Percentiles rank a stretch among this genome's conserved stretches.
Evolutionary conservation across 2,888 invertebrate species (phyloP).

Genomic region (Ochropleura plecta): DNA sequence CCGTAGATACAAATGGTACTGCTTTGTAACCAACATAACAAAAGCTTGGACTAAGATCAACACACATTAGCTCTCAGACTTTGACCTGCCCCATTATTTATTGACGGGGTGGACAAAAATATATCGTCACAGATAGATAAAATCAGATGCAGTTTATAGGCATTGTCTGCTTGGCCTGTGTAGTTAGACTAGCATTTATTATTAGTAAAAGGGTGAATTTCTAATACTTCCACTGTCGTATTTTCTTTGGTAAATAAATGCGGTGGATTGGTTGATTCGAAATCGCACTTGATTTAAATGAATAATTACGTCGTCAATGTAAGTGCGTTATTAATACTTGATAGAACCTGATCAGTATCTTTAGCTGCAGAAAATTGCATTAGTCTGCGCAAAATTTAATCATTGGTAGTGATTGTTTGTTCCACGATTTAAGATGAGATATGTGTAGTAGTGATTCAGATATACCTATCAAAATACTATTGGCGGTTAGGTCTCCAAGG

Average conservation of each 20-base stretch:
- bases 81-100: slow-evolving; percentile 84
- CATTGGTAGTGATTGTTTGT: neutral
- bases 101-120: slow-evolving; percentile 86
- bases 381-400: neutral
- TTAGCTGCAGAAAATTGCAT: neutral
- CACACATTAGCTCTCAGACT: slow-evolving; percentile 87
- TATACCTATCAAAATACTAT: slow-evolving; percentile 2
- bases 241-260: slow-evolving; percentile 36
- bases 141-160: slow-evolving; percentile 60
- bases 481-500: slow-evolving; percentile 24
- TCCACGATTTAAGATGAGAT: neutral
- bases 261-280: slow-evolving; percentile 3
- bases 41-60: slow-evolving; percentile 82
- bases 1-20: slow-evolving; percentile 65
- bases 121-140: slow-evolving; percentile 77
- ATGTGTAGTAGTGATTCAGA: neutral
- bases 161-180: slow-evolving; percentile 36
- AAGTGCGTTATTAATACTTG: neutral
- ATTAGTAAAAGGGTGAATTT: slow-evolving; percentile 60
- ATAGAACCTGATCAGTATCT: neutral
- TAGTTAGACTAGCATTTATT: slow-evolving; percentile 57
- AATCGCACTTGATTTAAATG: slow-evolving; percentile 16
- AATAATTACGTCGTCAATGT: neutral
- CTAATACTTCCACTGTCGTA: slow-evolving; percentile 29
- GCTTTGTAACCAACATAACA: slow-evolving; percentile 72